A percentile compares a stretch with the other conserved stretches of the same genome.
These are phyloP conservation scores for Ommatoiulus sabulosus DNA, from an alignment of 2,888 invertebrate genomes.

Conservation along the genomic window DNA sequence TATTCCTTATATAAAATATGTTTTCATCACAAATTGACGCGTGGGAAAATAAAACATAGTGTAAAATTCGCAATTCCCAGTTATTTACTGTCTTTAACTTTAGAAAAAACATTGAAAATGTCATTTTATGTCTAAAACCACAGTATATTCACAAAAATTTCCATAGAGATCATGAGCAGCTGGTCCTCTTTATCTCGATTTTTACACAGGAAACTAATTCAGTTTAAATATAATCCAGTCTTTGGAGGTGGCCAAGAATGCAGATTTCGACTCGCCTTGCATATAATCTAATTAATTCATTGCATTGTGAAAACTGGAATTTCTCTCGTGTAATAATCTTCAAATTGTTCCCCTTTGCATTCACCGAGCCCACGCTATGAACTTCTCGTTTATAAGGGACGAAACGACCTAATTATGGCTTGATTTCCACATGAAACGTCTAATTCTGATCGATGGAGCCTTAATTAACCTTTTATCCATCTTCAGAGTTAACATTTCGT, in stretches of 20 bases:
- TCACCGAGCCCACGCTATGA: background rate
- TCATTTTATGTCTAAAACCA: too few species aligned
- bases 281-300: constrained; percentile 11
- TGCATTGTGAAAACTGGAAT: background rate
- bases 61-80: too few species aligned
- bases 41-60: too few species aligned
- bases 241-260: background rate
- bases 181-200: background rate
- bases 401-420: constrained; percentile 38
- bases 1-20: too few species aligned
- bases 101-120: too few species aligned
- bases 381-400: background rate
- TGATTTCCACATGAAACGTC: constrained; percentile 39
- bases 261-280: background rate
- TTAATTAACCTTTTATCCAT: constrained; percentile 24
- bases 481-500: background rate
- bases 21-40: too few species aligned
- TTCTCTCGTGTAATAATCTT: background rate
- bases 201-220: background rate
- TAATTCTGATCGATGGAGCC: background rate
- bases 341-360: constrained; percentile 19
- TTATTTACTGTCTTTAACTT: too few species aligned
- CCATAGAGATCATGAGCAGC: too few species aligned
- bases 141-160: background rate
- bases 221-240: background rate